These are phyloP conservation scores for Anthopleura xanthogrammica DNA, from an alignment of 92 coral and sea anemone genomes.

Conservation along the genomic window DNA sequence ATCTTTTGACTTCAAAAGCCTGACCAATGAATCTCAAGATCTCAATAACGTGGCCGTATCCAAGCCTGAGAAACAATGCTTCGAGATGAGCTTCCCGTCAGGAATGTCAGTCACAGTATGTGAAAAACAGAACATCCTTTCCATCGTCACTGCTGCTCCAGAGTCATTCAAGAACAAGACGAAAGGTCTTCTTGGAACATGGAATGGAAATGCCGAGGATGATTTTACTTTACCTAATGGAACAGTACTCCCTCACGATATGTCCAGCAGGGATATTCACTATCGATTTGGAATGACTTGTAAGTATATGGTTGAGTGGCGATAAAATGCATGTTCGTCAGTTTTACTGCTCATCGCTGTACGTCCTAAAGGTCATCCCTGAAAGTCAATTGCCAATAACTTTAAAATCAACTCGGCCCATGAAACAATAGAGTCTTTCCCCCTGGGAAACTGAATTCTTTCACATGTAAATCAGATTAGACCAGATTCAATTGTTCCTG, in stretches of 20 bases:
- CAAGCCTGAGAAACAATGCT: constrained; percentile 37
- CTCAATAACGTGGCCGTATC: constrained; percentile 43
- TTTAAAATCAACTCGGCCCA: too few species aligned
- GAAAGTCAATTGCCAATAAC: too few species aligned
- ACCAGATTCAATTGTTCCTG: too few species aligned
- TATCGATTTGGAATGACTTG: constrained; percentile 53
- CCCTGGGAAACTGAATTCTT: too few species aligned
- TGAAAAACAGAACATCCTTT: constrained; percentile 17
- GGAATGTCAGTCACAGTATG: constrained; percentile 50
- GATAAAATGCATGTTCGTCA: too few species aligned
- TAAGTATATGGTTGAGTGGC: constrained; percentile 18
- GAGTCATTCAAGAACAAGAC: constrained; percentile 46
- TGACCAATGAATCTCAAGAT: constrained; percentile 32
- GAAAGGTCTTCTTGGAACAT: constrained; percentile 61
- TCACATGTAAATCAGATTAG: neutral
- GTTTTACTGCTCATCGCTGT: too few species aligned
- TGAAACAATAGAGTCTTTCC: too few species aligned
- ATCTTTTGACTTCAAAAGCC: constrained; percentile 8
- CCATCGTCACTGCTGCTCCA: constrained; percentile 34
- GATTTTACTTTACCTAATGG: constrained; percentile 68
- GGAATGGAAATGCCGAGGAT: constrained; percentile 57
- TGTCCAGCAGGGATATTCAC: constrained; percentile 42
- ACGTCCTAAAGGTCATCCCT: too few species aligned
- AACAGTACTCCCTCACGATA: constrained; percentile 34
- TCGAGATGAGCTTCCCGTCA: constrained; percentile 46